A percentile compares a stretch with the other conserved stretches of the same genome.
These are phyloP conservation scores for Pseudocheirus occidentalis DNA, from an alignment of 2,797 vertebrate species.

Conservation along the genomic window DNA sequence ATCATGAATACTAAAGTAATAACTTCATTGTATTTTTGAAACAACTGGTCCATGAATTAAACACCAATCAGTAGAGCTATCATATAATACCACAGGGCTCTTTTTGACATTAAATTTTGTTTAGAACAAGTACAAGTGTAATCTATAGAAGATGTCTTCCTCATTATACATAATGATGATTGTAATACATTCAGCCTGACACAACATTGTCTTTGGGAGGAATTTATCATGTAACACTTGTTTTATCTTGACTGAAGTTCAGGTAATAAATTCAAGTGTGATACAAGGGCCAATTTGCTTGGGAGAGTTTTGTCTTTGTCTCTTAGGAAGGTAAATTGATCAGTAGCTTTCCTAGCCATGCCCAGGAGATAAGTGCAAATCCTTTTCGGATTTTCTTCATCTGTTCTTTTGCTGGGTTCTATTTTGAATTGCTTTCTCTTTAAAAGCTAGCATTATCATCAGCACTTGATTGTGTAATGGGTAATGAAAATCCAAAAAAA, in stretches of 20 bases:
- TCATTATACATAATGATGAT: constrained; percentile 66
- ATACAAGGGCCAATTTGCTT: constrained; percentile 52
- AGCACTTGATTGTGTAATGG: neutral
- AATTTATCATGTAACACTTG: constrained; percentile 57
- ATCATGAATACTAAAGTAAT: constrained; percentile 50
- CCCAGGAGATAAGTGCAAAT: constrained; percentile 53
- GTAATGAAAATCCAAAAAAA: constrained; percentile 10
- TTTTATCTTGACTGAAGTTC: constrained; percentile 55
- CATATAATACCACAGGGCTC: constrained; percentile 27
- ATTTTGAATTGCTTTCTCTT: constrained; percentile 11
- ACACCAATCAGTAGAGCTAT: constrained; percentile 52
- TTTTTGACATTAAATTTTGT: constrained; percentile 60
- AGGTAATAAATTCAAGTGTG: constrained; percentile 53
- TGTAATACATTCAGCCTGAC: constrained; percentile 67
- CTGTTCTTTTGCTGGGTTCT: constrained; percentile 42
- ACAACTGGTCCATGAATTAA: constrained; percentile 56
- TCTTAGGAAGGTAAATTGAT: constrained; percentile 51
- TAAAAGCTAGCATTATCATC: constrained; percentile 1
- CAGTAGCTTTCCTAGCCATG: constrained; percentile 7
- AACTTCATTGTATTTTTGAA: constrained; percentile 51
- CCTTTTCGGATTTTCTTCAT: constrained; percentile 27
- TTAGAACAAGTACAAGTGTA: constrained; percentile 27
- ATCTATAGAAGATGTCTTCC: constrained; percentile 45
- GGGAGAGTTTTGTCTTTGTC: constrained; percentile 54
- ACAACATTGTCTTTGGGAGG: constrained; percentile 61